Conservation (phyloP, 2,888 invertebrate species). For the Eudasyphora cyanicolor region DNA sequence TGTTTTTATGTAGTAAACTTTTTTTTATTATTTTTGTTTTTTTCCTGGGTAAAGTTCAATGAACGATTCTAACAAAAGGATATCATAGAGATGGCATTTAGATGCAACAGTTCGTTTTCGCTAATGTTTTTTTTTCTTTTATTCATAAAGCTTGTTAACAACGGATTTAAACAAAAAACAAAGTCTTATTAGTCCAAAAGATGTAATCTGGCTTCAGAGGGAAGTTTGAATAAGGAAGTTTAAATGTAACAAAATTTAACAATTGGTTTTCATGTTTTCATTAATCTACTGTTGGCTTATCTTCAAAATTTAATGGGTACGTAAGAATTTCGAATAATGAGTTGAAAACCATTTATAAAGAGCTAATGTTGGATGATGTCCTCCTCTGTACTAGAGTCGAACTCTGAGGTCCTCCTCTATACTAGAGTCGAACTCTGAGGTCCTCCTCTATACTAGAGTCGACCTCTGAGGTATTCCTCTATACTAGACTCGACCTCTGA, state of each 20-base stretch:
- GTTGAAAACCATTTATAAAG: too few species aligned
- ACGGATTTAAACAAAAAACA: neutral
- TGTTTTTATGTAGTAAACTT: neutral
- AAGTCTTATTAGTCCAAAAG: neutral
- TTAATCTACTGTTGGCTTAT: too few species aligned
- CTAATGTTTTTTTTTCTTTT: neutral
- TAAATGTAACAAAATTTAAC: neutral
- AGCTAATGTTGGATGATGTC: too few species aligned
- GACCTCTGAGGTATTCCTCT: too few species aligned
- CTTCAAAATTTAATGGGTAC: too few species aligned
- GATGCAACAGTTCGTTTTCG: conserved; percentile 1
- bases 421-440: too few species aligned
- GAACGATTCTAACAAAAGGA: neutral
- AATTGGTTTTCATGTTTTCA: neutral
- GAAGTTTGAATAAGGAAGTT: neutral
- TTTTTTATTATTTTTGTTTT: neutral
- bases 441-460: too few species aligned
- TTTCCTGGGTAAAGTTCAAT: conserved; percentile 3
- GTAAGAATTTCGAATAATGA: too few species aligned
- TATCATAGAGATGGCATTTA: neutral
- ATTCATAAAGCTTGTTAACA: conserved; percentile 1
- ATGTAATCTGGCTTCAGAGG: neutral
- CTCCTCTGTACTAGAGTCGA: too few species aligned
- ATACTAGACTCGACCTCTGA: too few species aligned
- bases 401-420: too few species aligned